Evolutionary conservation across 2,113 vertebrate genomes (phyloP).

Genomic region (Notothenia rossii): DNA sequence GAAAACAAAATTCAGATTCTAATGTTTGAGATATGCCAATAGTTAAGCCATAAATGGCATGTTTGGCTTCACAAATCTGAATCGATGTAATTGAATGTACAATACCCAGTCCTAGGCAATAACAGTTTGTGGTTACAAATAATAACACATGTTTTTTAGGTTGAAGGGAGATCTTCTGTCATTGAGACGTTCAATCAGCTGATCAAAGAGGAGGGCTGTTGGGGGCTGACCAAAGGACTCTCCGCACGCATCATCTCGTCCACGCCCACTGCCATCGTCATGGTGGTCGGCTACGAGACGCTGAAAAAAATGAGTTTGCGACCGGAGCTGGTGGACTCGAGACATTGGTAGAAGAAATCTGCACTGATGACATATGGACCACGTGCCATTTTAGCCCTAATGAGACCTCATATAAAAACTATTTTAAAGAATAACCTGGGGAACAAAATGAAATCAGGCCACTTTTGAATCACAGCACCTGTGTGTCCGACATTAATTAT

Average conservation of each 20-base stretch:
- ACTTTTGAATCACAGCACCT: background rate
- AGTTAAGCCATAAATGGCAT: background rate
- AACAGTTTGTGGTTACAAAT: conserved; percentile 3
- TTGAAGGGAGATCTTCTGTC: conserved; percentile 94
- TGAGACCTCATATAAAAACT: conserved; percentile 9
- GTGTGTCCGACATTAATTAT: background rate
- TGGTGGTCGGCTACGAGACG: conserved; percentile 96
- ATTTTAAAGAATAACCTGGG: conserved; percentile 25
- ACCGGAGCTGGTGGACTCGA: conserved; percentile 93
- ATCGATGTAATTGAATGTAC: no score
- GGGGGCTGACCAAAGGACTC: conserved; percentile 96
- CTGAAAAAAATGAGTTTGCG: conserved; percentile 96
- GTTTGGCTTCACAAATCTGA: background rate
- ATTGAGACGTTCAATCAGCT: conserved; percentile 93
- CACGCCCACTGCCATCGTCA: conserved; percentile 94
- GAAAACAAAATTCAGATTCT: no score
- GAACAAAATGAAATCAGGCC: conserved; percentile 18
- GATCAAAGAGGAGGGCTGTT: conserved; percentile 92
- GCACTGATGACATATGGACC: conserved; percentile 1
- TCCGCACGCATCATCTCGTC: conserved; percentile 96
- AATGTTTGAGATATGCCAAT: background rate
- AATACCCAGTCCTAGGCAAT: no score
- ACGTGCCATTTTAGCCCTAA: conserved; percentile 21
- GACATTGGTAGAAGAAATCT: conserved; percentile 89
- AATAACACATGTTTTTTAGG: conserved; percentile 79